phyloP scores from a whole-genome alignment of 2,888 invertebrate species.

The Helleia helle region DNA sequence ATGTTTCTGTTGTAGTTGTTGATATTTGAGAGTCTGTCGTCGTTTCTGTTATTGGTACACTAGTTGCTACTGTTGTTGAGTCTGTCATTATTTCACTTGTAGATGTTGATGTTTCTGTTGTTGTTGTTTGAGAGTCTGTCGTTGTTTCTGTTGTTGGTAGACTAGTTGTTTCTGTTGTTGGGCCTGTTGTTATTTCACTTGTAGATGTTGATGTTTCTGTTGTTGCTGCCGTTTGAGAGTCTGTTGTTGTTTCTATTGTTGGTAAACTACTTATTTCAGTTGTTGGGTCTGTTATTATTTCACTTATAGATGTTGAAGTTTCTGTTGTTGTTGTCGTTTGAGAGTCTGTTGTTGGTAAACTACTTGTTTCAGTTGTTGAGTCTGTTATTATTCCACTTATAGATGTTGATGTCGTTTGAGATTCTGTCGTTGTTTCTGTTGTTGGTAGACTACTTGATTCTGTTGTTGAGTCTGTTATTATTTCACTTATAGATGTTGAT shows the following conservation, averaged over 20 bases:
- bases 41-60: neutral
- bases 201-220: conserved; percentile 9
- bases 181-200: neutral
- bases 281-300: conserved; percentile 10
- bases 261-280: conserved; percentile 10
- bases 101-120: neutral
- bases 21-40: neutral
- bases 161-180: no score
- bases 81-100: conserved; percentile 1
- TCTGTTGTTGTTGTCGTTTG: no score
- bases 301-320: conserved; percentile 8
- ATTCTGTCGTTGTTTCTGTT: neutral
- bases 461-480: no score
- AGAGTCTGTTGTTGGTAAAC: no score
- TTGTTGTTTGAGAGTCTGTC: conserved; percentile 8
- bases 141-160: conserved; percentile 12
- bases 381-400: neutral
- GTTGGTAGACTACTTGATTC: conserved; percentile 11
- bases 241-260: conserved; percentile 9
- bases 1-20: no score
- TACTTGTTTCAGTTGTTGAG: conserved; percentile 10
- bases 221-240: neutral
- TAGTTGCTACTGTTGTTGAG: neutral
- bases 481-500: no score
- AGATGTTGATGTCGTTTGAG: neutral